Evolutionary conservation across 2,888 invertebrate genomes (phyloP), one percentile per base, ranked within the genome.

Genomic region (Polydrusus cervinus): DNA sequence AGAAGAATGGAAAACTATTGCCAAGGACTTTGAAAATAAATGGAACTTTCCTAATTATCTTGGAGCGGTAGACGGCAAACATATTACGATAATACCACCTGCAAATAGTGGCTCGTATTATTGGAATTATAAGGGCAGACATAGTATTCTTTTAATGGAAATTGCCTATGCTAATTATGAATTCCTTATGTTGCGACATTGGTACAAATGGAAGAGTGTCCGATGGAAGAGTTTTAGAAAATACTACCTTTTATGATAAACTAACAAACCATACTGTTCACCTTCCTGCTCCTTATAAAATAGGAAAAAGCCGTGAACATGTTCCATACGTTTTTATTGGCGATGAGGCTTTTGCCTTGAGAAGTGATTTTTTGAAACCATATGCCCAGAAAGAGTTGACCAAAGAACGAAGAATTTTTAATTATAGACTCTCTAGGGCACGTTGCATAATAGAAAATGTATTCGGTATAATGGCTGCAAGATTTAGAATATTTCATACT

Each of bases 1-100:
- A 65, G 65, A n/a, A 65, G 65, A 61, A 40, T 61, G 43, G 43
- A 61, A 40, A 60, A 60, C 10, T 11, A 60, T 60, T 53, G 18
- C n/a, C 9, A 53, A 40, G 40, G 40, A 61, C 8, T 61, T 61
- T 61, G 61, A 40, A 43, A 40, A 40, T 5, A 61, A 45, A 43
- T 40, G 43, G 20, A n/a, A 64, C 14, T 40, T 64, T 43, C 40
- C 40, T 11, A 9, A 40, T 40, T 40, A 8, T 25, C 25, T 25
- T 25, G 25, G 25, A 25, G 25, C 25, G 25, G 25, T 25, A 25
- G 25, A 25, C 25, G 34, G 40, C 10, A 65, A 65, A 65, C 47
- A 65, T 25, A 18, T 65, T 43, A 18, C 13, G 20, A 65, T 47
- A 65, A 14, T 43, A 16, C 47, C 65, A 20, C 65, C 30, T 14